Conservation (phyloP, 2,797 vertebrate genomes). For the Microctenopoma steveboyesi region DNA sequence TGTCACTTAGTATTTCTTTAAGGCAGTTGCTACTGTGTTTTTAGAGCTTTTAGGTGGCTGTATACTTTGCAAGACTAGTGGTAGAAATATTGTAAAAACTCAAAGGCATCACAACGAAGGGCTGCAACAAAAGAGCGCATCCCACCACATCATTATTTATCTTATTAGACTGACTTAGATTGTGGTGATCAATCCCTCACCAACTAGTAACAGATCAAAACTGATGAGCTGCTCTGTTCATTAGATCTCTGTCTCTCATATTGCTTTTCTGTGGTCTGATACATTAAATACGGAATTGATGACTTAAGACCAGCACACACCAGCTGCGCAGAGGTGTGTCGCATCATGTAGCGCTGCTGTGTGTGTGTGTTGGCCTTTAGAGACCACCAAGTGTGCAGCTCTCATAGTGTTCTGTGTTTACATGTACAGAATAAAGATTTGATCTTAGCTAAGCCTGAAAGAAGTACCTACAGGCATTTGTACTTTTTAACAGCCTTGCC, state of each 20-base stretch:
- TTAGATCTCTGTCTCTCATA: conserved; percentile 1
- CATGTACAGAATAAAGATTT: background rate
- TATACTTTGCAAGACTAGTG: conserved; percentile 4
- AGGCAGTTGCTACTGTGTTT: conserved; percentile 2
- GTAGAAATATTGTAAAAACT: background rate
- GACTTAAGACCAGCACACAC: background rate
- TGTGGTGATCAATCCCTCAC: conserved; percentile 23
- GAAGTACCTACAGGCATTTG: background rate
- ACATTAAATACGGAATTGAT: background rate
- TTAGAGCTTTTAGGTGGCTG: conserved; percentile 4
- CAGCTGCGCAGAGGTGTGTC: too few relatives aligned
- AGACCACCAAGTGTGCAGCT: background rate
- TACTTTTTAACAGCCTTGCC: background rate
- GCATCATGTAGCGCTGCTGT: too few relatives aligned
- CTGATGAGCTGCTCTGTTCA: background rate
- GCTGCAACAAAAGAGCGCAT: conserved; percentile 1
- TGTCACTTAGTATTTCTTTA: background rate
- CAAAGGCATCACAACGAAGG: background rate
- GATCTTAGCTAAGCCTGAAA: background rate
- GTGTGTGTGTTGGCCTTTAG: too few relatives aligned
- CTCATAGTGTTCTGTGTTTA: background rate
- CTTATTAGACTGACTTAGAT: conserved; percentile 35
- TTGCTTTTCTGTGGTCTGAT: background rate
- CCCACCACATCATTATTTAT: conserved; percentile 11
- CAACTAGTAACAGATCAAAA: conserved; percentile 21